A percentile compares a stretch with the other conserved stretches of the same genome.
Evolutionary conservation across 92 coral and sea anemone species (phyloP).

Genomic region (Zoanthus gigantus): DNA sequence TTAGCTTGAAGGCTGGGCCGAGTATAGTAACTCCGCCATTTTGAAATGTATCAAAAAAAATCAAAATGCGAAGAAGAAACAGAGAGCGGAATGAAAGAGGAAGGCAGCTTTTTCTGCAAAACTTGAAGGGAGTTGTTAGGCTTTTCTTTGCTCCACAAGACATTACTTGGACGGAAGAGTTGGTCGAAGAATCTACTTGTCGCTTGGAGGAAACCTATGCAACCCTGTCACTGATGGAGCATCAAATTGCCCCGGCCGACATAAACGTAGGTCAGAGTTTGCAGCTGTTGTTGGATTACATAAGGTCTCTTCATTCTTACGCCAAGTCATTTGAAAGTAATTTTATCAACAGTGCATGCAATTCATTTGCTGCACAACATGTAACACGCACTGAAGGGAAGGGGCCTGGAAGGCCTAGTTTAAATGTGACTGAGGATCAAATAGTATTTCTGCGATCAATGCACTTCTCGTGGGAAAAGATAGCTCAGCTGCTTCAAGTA

Average conservation of each 20-base stretch:
- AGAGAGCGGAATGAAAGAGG: conserved; percentile 70
- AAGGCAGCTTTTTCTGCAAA: conserved; percentile 36
- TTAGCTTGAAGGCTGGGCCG: conserved; percentile 18
- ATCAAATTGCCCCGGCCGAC: conserved; percentile 37
- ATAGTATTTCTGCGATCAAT: conserved; percentile 63
- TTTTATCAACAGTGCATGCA: conserved; percentile 1
- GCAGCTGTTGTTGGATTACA: conserved; percentile 17
- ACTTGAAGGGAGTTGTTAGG: conserved; percentile 42
- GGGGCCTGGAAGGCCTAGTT: conserved; percentile 58
- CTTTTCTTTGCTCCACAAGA: conserved; percentile 51
- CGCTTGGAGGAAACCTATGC: conserved; percentile 67
- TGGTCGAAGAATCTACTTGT: conserved; percentile 57
- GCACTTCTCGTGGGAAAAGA: conserved; percentile 68
- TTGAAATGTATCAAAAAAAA: not conserved
- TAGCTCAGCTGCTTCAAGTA: conserved; percentile 66
- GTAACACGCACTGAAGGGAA: conserved; percentile 36
- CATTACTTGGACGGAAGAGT: conserved; percentile 51
- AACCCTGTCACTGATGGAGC: conserved; percentile 48
- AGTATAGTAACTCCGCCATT: not conserved
- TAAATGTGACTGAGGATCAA: conserved; percentile 57
- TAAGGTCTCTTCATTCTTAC: conserved; percentile 9
- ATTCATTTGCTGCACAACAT: conserved; percentile 57
- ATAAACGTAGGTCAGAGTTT: conserved; percentile 3
- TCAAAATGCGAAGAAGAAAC: conserved; percentile 44
- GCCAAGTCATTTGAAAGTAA: conserved; percentile 14